These are phyloP conservation scores for Watsonalla binaria DNA, from an alignment of 2,888 invertebrate genomes.

Conservation along the genomic window DNA sequence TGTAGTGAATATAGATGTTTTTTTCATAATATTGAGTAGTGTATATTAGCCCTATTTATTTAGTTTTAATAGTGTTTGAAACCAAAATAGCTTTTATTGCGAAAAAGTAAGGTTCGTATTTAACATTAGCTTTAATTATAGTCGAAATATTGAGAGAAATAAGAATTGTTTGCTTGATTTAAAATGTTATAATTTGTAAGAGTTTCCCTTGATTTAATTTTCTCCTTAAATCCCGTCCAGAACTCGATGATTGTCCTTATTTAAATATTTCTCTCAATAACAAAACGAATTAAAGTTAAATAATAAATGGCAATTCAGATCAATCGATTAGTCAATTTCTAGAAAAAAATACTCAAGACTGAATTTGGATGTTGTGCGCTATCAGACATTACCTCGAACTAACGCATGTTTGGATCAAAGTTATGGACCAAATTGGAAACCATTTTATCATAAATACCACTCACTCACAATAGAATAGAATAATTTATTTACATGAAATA, in stretches of 20 bases:
- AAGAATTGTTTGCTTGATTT: not conserved
- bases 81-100: slow-evolving; percentile 11
- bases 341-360: slow-evolving; percentile 66
- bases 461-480: too few relatives aligned
- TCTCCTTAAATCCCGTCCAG: not conserved
- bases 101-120: slow-evolving; percentile 12
- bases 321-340: slow-evolving; percentile 66
- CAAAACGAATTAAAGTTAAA: not conserved
- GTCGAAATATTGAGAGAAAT: slow-evolving; percentile 1
- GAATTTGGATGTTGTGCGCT: slow-evolving; percentile 56
- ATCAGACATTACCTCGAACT: not conserved
- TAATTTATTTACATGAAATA: too few relatives aligned
- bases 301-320: slow-evolving; percentile 25
- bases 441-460: not conserved
- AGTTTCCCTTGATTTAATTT: too few relatives aligned
- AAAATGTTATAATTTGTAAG: too few relatives aligned
- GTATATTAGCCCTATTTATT: not conserved
- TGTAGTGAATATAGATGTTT: not conserved
- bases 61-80: not conserved
- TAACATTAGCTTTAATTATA: slow-evolving; percentile 1
- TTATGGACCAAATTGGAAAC: not conserved
- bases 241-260: not conserved
- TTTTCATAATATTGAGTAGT: not conserved
- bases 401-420: not conserved
- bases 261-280: slow-evolving; percentile 7